Conservation (phyloP, 2,797 vertebrate species). For the Dendrocincla fuliginosa region DNA sequence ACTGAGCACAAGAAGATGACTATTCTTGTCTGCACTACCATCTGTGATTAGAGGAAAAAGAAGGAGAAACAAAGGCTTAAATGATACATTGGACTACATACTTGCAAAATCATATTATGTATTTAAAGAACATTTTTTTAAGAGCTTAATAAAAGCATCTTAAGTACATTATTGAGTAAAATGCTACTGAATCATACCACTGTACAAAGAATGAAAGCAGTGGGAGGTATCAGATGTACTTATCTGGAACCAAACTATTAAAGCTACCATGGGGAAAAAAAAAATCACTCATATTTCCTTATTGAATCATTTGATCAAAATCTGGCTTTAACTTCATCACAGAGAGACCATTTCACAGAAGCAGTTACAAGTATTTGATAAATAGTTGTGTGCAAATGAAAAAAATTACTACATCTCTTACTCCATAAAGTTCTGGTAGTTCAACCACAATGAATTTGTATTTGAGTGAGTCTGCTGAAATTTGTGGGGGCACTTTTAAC, state of each 20-base stretch:
- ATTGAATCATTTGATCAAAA: not conserved
- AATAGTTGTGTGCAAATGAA: not conserved
- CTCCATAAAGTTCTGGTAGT: not conserved
- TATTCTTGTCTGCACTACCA: not conserved
- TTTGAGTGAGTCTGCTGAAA: not conserved
- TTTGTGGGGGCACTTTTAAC: not conserved
- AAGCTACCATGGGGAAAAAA: not conserved
- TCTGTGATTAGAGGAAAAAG: not conserved
- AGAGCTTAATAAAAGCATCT: not conserved
- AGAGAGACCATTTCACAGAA: not conserved
- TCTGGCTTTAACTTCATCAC: not conserved
- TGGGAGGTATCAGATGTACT: not conserved
- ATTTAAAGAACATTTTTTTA: not conserved
- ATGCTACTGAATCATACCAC: not conserved
- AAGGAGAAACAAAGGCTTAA: not conserved
- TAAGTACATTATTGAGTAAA: not conserved
- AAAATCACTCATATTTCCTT: not conserved
- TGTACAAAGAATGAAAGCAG: not conserved
- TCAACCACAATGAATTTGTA: not conserved
- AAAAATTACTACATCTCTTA: not conserved
- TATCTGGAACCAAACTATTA: not conserved
- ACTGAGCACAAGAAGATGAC: not conserved
- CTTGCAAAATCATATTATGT: not conserved
- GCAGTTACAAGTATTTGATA: not conserved
- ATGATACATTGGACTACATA: not conserved